Conservation (phyloP, 2,797 vertebrate species). For the Aeoliscus strigatus region DNA sequence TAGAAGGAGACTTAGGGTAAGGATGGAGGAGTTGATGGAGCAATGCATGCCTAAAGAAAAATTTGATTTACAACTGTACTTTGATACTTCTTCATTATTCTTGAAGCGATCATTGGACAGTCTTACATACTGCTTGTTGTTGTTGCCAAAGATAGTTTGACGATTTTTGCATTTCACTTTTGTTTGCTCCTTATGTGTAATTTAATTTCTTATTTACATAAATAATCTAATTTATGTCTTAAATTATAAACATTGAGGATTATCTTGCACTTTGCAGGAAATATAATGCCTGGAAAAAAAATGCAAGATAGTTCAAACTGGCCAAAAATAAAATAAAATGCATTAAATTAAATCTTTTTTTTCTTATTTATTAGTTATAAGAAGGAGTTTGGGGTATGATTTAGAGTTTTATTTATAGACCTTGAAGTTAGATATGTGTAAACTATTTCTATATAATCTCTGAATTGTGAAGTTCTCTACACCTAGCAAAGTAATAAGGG, state of each 20-base stretch:
- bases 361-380: constrained; percentile 73
- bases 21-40: constrained; percentile 55
- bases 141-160: constrained; percentile 45
- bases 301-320: constrained; percentile 63
- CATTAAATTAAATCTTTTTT: constrained; percentile 77
- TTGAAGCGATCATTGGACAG: constrained; percentile 54
- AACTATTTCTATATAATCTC: constrained; percentile 65
- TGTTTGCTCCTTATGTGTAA: constrained; percentile 70
- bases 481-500: constrained; percentile 50
- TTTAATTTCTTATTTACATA: constrained; percentile 81
- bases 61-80: constrained; percentile 60
- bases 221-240: constrained; percentile 82
- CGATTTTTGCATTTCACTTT: constrained; percentile 48
- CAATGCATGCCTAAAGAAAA: constrained; percentile 54
- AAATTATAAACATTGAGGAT: constrained; percentile 77
- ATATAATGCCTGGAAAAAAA: constrained; percentile 54
- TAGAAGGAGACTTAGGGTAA: constrained; percentile 53
- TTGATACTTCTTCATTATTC: constrained; percentile 59
- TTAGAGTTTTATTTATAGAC: constrained; percentile 75
- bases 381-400: constrained; percentile 57
- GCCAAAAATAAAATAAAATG: constrained; percentile 68
- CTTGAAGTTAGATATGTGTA: constrained; percentile 64
- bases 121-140: constrained; percentile 46
- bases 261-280: constrained; percentile 69
- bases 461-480: constrained; percentile 64